Base-by-base conservation (phyloP, 2,888 invertebrate species). In the Drosophila multiciliata region DNA sequence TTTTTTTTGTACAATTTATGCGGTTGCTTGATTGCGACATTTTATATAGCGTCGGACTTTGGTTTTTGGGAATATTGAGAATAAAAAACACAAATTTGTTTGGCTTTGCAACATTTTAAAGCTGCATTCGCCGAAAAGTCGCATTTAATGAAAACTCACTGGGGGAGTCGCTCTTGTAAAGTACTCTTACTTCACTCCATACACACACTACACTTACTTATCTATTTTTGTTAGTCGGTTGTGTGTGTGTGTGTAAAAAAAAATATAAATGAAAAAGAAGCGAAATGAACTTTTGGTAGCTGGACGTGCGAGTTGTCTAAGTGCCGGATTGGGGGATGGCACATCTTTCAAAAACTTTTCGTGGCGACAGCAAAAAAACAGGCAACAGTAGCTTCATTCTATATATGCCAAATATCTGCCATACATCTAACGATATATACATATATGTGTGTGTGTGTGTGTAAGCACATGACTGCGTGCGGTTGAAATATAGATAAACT, bases 401-500 rank as follows among this genome's bases (percentile, higher is more conserved):
- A 65, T 77, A 74, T 83, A 68, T 83, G 70, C 70, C 69, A 78
- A 57, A 83, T 72, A 72, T 65, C 75, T 35, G 49, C 33, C 59
- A 55, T 53, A 63, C 42, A 57, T 45, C 45, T 45, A 33, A 65
- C 20, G 17, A 40, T 54, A 20, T 38, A n/a, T 29, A 29, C 60
- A 40, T 17, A 12, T 57, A 33, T 60, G 54, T 54, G 36, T 66
- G 62, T 72, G 59, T 54, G 69, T 70, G 40, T 59, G 69, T 29
- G 29, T 70, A 52, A 70, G 82, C 66, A 81, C 78, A 87, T 78
- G 86, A 85, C 87, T 87, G 86, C 84, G 89, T 87, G 89, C 66
- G 87, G 85, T 89, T 89, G 85, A 86, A 87, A 89, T 89, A 89
- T 89, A 86, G 87, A 85, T 89, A 87, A 87, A 89, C 86, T 86